Evolutionary conservation across 1,140 invertebrate genomes (phyloP).

Genomic region (Chlorops oryzae): DNA sequence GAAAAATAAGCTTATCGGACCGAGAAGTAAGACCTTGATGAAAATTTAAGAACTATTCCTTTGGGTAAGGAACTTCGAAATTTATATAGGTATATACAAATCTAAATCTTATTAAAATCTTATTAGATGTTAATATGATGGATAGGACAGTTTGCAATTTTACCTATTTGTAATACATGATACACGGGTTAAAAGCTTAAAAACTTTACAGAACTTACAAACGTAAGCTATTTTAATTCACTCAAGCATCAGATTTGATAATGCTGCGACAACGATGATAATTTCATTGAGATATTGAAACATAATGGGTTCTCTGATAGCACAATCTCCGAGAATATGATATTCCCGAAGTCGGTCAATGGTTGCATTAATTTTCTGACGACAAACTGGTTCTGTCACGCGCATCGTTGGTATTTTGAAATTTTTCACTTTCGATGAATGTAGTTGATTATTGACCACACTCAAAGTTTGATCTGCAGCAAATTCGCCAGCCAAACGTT

Average conservation of each 20-base stretch:
- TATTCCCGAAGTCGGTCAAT: conserved; percentile 33
- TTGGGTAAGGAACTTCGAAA: too few species aligned
- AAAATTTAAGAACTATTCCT: too few species aligned
- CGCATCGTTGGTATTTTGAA: conserved; percentile 34
- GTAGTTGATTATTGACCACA: conserved; percentile 29
- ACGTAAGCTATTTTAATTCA: too few species aligned
- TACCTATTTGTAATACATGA: too few species aligned
- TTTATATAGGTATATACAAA: too few species aligned
- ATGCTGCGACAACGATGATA: conserved; percentile 30
- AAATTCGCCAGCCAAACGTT: conserved; percentile 27
- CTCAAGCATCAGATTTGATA: conserved; percentile 38
- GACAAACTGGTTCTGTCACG: conserved; percentile 30
- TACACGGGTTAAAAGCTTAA: too few species aligned
- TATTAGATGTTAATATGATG: too few species aligned
- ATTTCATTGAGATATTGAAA: conserved; percentile 41
- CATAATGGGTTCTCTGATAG: conserved; percentile 27
- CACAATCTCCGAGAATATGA: conserved; percentile 31
- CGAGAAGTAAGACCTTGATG: too few species aligned
- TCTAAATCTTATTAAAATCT: too few species aligned
- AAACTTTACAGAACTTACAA: too few species aligned
- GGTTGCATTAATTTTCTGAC: conserved; percentile 30
- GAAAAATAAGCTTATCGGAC: too few species aligned
- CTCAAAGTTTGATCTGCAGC: conserved; percentile 30
- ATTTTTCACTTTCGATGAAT: conserved; percentile 26
- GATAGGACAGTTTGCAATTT: too few species aligned